A percentile compares a stretch with the other conserved stretches of the same genome.
Evolutionary conservation across 2,888 invertebrate genomes (phyloP).

Genomic region (Hipparchia semele): DNA sequence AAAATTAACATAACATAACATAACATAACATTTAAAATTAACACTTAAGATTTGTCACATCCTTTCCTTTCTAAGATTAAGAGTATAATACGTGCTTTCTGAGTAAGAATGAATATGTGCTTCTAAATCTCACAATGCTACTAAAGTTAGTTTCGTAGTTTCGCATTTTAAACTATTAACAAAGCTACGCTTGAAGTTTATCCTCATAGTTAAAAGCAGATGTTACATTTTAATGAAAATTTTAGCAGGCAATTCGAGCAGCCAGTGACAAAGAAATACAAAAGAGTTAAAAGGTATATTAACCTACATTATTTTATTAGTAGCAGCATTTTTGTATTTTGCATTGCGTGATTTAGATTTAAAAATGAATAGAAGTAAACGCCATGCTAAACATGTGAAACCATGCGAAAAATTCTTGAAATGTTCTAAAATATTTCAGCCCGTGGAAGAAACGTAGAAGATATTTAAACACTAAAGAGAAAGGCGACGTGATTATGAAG

Average conservation of each 20-base stretch:
- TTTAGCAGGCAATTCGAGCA: slow-evolving; percentile 43
- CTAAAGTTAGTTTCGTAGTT: neutral
- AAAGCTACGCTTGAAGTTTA: neutral
- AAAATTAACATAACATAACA: no score
- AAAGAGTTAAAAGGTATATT: slow-evolving; percentile 49
- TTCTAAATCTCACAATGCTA: neutral
- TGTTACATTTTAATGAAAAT: slow-evolving; percentile 27
- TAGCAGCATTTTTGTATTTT: neutral
- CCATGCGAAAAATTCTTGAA: no score
- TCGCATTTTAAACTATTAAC: neutral
- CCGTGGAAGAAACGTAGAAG: slow-evolving; percentile 55
- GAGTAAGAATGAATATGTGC: neutral
- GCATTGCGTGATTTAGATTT: neutral
- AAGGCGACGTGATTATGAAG: slow-evolving; percentile 47
- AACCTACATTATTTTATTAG: neutral
- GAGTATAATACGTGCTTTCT: neutral
- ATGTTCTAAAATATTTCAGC: slow-evolving; percentile 47
- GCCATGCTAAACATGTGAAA: no score
- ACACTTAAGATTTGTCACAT: no score
- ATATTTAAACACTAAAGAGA: slow-evolving; percentile 45
- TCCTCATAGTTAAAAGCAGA: neutral
- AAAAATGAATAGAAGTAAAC: no score
- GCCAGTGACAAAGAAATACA: slow-evolving; percentile 41
- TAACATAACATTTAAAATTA: no score
- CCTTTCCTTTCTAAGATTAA: slow-evolving; percentile 35